Base-by-base conservation (phyloP, 2,113 vertebrate species). In the Salvelinus sp. region DNA sequence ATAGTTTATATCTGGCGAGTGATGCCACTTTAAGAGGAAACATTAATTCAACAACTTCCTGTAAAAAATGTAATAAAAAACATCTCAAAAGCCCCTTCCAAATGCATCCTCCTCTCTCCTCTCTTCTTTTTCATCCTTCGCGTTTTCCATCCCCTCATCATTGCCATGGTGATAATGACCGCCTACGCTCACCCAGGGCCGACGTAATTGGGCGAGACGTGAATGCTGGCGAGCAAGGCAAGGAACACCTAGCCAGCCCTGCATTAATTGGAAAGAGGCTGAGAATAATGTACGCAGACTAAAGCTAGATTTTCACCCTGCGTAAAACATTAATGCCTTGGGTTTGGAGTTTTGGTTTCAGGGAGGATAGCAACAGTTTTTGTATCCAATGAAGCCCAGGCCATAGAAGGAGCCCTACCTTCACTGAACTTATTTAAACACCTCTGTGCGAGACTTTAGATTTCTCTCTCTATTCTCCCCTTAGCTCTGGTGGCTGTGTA, bases 201-300 rank as follows among this genome's bases (percentile, higher is more conserved):
- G 20, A 38, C 79, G 71, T 91, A 92, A 93, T 86, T 90, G 89
- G 83, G 79, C 77, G 77, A 87, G 88, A 88, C 79, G n/a, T 50
- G 81, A 83, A 90, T 77, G 82, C 77, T 80, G 85, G 83, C 80
- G 78, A 79, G 76, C 75, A 63, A n/a, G 76, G 85, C 68, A 68
- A 60, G 16, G 60, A 12, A 77, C 73, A 30, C 50, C 50, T 73
- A 76, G 66, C 79, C 80, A 85, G 77, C 79, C 86, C 83, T 76
- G 25, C 73, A 77, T 89, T 92, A 92, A 93, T 93, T 93, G 88
- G 87, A 91, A 81, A 77, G 57, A 6, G 28, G 82, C 50, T 81
- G 86, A 92, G 90, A 93, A 93, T 92, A 92, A 92, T 92, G 82
- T 75, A 92, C 89, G 86, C 4, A 1, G 82, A 77, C 80, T 89